These are phyloP conservation scores for Pseudomyrmex concolor DNA, from an alignment of 1,140 invertebrate species.

Conservation along the genomic window DNA sequence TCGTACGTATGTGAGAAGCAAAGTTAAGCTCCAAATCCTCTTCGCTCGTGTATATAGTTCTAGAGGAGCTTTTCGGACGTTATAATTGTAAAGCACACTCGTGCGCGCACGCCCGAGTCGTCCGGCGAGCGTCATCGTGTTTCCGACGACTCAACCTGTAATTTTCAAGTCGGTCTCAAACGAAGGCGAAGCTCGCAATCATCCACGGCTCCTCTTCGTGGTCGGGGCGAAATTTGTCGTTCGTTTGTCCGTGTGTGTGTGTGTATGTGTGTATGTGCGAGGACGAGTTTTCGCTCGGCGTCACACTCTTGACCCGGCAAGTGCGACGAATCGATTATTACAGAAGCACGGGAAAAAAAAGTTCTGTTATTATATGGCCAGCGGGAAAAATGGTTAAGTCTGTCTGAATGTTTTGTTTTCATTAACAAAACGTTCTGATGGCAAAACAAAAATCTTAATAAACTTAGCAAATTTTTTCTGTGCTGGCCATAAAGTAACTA, in stretches of 20 bases:
- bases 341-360: no score
- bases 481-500: no score
- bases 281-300: not conserved
- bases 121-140: conserved; percentile 36
- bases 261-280: not conserved
- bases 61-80: conserved; percentile 3
- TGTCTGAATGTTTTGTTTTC: no score
- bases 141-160: conserved; percentile 35
- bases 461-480: no score
- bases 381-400: no score
- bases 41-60: conserved; percentile 9
- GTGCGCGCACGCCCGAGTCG: conserved; percentile 7
- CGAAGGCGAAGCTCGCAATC: conserved; percentile 47
- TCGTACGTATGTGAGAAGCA: not conserved
- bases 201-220: not conserved
- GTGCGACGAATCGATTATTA: not conserved
- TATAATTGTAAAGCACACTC: conserved; percentile 55
- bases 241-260: not conserved
- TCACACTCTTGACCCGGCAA: not conserved
- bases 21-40: conserved; percentile 38
- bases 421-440: no score
- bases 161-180: conserved; percentile 44
- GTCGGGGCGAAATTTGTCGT: conserved; percentile 24
- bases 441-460: no score
- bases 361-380: no score